Conservation (phyloP, 2,888 invertebrate species). For the Ceriagrion tenellum region DNA sequence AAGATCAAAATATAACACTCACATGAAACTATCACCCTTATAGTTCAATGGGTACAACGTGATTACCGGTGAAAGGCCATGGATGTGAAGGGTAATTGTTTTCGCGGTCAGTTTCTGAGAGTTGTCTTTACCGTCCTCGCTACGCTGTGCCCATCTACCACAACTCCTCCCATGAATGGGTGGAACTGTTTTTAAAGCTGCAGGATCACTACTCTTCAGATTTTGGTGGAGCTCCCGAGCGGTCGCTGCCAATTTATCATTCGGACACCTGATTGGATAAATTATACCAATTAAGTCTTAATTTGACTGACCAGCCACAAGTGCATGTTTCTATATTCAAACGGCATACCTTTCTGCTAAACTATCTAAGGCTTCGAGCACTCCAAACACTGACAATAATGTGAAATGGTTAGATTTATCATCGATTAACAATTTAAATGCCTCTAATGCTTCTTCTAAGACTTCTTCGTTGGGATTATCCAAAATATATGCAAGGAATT, state of each 20-base stretch:
- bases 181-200: slow-evolving; percentile 43
- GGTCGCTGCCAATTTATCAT: slow-evolving; percentile 52
- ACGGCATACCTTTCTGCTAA: slow-evolving; percentile 43
- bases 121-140: slow-evolving; percentile 36
- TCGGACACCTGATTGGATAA: slow-evolving; percentile 15
- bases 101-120: slow-evolving; percentile 48
- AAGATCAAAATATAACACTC: neutral
- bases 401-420: slow-evolving; percentile 64
- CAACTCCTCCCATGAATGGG: slow-evolving; percentile 58
- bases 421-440: slow-evolving; percentile 56
- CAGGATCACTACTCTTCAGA: slow-evolving; percentile 49
- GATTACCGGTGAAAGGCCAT: slow-evolving; percentile 59
- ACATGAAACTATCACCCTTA: neutral
- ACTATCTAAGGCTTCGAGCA: slow-evolving; percentile 54
- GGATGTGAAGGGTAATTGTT: slow-evolving; percentile 53
- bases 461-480: slow-evolving; percentile 59
- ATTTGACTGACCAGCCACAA: neutral
- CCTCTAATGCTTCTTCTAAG: slow-evolving; percentile 49
- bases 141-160: slow-evolving; percentile 58
- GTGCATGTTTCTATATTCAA: neutral
- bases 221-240: slow-evolving; percentile 40
- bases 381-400: slow-evolving; percentile 51
- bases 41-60: neutral
- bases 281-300: neutral
- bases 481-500: slow-evolving; percentile 52